phyloP scores from a whole-genome alignment of 2,888 invertebrate genomes.

The Trachelus troglodyta region DNA sequence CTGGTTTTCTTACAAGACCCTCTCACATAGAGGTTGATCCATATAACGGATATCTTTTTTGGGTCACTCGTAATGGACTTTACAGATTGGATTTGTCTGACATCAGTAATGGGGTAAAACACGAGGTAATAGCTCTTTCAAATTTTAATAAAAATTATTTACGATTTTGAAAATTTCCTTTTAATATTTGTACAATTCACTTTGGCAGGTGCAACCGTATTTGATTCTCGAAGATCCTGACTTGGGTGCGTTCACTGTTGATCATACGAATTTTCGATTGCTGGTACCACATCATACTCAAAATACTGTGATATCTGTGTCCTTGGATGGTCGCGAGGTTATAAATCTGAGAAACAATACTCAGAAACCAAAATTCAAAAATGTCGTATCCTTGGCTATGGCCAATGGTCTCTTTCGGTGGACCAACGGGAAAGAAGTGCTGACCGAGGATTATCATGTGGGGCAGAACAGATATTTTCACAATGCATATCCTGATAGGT shows the following conservation, averaged over 20 bases:
- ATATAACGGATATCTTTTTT: constrained; percentile 92
- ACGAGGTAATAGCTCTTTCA: constrained; percentile 65
- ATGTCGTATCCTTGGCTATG: constrained; percentile 80
- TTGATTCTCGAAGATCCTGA: constrained; percentile 75
- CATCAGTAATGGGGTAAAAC: constrained; percentile 79
- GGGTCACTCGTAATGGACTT: constrained; percentile 77
- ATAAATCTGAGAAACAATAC: constrained; percentile 80
- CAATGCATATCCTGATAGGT: constrained; percentile 75
- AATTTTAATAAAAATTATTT: background rate
- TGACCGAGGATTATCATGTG: constrained; percentile 82
- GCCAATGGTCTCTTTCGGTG: constrained; percentile 86
- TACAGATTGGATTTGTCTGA: constrained; percentile 82
- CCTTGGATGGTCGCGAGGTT: constrained; percentile 83
- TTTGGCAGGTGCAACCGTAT: constrained; percentile 69
- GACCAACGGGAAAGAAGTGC: constrained; percentile 83
- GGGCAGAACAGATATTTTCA: constrained; percentile 80
- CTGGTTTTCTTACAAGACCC: constrained; percentile 77
- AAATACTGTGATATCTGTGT: constrained; percentile 84
- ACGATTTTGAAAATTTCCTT: background rate
- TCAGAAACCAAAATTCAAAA: constrained; percentile 78
- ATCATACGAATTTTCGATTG: constrained; percentile 83
- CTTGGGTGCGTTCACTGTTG: constrained; percentile 86
- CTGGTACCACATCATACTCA: constrained; percentile 79
- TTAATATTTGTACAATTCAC: background rate
- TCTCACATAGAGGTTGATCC: constrained; percentile 91